Percentiles rank a stretch among this genome's conserved stretches.
Conservation (phyloP, 1,140 invertebrate species). For the Euborellia annulipes region DNA sequence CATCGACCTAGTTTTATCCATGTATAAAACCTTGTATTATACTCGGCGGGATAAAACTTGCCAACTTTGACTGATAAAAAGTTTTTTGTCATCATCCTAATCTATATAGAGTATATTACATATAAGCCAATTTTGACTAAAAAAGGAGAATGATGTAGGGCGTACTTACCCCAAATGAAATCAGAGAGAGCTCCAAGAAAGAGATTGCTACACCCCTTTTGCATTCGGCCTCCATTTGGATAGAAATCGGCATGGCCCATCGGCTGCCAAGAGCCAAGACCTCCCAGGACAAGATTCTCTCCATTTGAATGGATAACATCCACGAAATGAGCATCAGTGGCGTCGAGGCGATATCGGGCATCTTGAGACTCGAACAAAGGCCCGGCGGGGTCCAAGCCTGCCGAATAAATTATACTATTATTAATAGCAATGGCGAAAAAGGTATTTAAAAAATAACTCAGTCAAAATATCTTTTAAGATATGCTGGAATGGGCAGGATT, state of each 20-base stretch:
- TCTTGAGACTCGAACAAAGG: slow-evolving; percentile 80
- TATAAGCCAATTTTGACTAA: no score
- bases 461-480: no score
- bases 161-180: slow-evolving; percentile 70
- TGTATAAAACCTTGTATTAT: no score
- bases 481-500: no score
- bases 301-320: slow-evolving; percentile 92
- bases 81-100: no score
- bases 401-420: slow-evolving; percentile 8
- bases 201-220: slow-evolving; percentile 66
- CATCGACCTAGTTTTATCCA: no score
- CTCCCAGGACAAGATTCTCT: slow-evolving; percentile 69
- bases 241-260: slow-evolving; percentile 88
- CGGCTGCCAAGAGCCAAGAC: slow-evolving; percentile 66
- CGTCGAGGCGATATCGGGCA: slow-evolving; percentile 59
- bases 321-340: slow-evolving; percentile 75
- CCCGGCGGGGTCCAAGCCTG: slow-evolving; percentile 77
- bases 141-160: no score
- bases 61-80: no score
- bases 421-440: no score
- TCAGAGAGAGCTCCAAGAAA: slow-evolving; percentile 83
- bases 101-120: no score
- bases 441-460: no score
- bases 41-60: no score
- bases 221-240: slow-evolving; percentile 77